Base-by-base conservation (phyloP, 2,888 invertebrate species). In the Julus scandinavius region DNA sequence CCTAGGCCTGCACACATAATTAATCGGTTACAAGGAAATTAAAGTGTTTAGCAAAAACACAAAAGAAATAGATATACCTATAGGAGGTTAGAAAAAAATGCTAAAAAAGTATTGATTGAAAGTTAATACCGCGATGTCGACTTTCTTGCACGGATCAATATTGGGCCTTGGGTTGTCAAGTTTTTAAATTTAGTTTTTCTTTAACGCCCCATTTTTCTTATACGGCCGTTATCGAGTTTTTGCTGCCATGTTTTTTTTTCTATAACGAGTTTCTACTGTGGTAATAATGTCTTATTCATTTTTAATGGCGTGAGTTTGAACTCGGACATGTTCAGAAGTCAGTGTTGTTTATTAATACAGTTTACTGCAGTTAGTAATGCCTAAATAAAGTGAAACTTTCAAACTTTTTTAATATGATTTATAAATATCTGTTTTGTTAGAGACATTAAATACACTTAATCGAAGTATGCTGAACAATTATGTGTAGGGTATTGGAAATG, bases 61-160 rank as follows among this genome's bases (percentile, higher is more conserved):
- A 72, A 72, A 72, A 72, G 72, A 72, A 72, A 72, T 72, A 72
- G 72, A 72, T 72, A 72, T 72, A 72, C 72, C 72, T 7, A n/a
- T 9, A 72, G 29, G 29, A 72, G 29, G 29, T 3, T 6, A 45
- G 6, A 72, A 72, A 72, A 63, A 72, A 72, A 5, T 72, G 20
- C 9, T 2, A 9, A 72, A 72, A 72, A 72, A 72, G 29, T 72
- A 20, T 29, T 9, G 72, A 72, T 72, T 72, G 72, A 72, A 72
- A 72, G 72, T 72, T 72, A 29, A 72, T 72, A 72, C 72, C 5
- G 72, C 29, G 20, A 72, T 72, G 72, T n/a, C 29, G 29, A 72
- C 20, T 72, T 72, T 72, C 29, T 72, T 72, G n/a, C 72, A 29
- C 5, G 72, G 72, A 72, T 72, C 72, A 72, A 72, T 72, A 72